Evolutionary conservation across 2,113 vertebrate genomes (phyloP), one percentile per base, ranked within the genome.

Genomic region (Pseudopipra pipra): DNA sequence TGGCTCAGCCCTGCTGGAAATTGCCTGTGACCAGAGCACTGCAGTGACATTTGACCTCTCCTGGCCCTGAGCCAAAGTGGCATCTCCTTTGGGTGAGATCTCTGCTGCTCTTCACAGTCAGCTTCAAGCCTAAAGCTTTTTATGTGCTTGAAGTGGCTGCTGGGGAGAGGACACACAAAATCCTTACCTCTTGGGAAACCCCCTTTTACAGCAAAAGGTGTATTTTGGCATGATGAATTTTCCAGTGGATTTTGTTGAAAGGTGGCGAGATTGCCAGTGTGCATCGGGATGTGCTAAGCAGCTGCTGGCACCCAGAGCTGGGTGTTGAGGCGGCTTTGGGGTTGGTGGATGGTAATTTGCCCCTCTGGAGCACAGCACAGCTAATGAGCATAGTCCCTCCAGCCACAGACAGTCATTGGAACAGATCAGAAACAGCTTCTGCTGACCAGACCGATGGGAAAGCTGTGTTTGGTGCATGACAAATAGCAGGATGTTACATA

Each of bases 341-440:
- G 39, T 51, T 94, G 37, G 21, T 56, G 37, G 21, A 52, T 65
- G 83, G 83, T 94, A 89, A 93, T 97, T 95, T 96, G 56, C 58
- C 88, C 87, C 92, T 85, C 33, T 14, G 41, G 80, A 89, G 59
- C 73, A 55, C 2, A 30, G 81, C 35, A 49, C 93, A 18, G 91
- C 72, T 97, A 89, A 88, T 84, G 87, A 97, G 80, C 89, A 82
- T 62, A n/a, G 54, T 74, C 82, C 91, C 87, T 93, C 58, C 78
- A 86, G 83, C 85, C 87, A 43, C 15, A 55, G 85, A 55, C 10
- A 0, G 55, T 86, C 61, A 10, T 44, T 2, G 1, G n/a, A 67
- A 44, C 12, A 1, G 4, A 14, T 24, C 11, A 4, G 87, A 73
- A 94, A 33, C 82, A 91, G 80, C 71, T 91, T 88, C 89, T 95